Percentiles rank a stretch among this genome's conserved stretches.
phyloP scores from a whole-genome alignment of 2,888 invertebrate species.

The Lasioglossum oenotherae region DNA sequence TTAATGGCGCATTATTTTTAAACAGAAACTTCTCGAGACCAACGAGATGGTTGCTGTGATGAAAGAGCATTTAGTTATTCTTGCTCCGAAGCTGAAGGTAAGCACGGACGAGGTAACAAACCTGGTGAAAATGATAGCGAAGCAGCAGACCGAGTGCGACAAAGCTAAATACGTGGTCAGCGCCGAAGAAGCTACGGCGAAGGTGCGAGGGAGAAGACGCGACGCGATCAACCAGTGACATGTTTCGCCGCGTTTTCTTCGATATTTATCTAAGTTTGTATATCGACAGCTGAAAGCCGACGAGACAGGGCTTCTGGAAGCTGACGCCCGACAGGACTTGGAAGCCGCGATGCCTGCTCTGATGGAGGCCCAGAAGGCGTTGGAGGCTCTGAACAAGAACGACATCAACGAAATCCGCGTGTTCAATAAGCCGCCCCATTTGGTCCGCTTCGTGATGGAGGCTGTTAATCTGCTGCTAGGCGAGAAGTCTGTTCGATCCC shows the following conservation, averaged over 20 bases:
- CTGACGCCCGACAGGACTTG: slow-evolving; percentile 93
- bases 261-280: background rate
- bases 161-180: slow-evolving; percentile 92
- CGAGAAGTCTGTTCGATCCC: slow-evolving; percentile 88
- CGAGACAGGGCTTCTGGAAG: slow-evolving; percentile 93
- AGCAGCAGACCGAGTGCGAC: slow-evolving; percentile 93
- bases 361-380: slow-evolving; percentile 92
- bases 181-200: slow-evolving; percentile 93
- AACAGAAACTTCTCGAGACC: slow-evolving; percentile 92
- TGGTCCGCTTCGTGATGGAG: slow-evolving; percentile 96
- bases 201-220: slow-evolving; percentile 84
- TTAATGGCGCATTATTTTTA: background rate
- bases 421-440: slow-evolving; percentile 93
- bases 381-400: slow-evolving; percentile 94
- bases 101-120: slow-evolving; percentile 91
- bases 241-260: background rate
- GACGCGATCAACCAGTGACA: too few species aligned
- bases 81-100: slow-evolving; percentile 92
- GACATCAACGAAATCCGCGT: slow-evolving; percentile 96
- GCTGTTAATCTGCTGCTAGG: slow-evolving; percentile 94
- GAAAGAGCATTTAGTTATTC: slow-evolving; percentile 92
- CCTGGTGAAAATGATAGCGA: slow-evolving; percentile 90
- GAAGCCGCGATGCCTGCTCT: slow-evolving; percentile 95
- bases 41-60: slow-evolving; percentile 93
- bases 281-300: slow-evolving; percentile 90